Base-by-base conservation (phyloP, 37 sponge, comb jelly and placozoan species). In the Dysidea cf. avara region DNA sequence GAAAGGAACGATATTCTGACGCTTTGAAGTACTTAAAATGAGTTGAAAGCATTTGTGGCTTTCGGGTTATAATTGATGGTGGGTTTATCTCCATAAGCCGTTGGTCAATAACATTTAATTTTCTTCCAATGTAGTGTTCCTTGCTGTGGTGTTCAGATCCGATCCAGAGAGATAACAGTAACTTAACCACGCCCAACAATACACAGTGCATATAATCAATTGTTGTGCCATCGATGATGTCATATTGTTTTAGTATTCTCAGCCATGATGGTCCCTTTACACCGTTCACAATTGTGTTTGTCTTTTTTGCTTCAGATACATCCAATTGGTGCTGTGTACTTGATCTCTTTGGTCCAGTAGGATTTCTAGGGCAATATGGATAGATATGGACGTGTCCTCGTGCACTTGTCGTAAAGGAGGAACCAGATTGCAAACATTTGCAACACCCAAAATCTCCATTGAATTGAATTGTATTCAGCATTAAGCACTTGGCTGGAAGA, bases 121-220 rank as follows among this genome's bases (percentile, higher is more conserved):
- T n/a, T n/a, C n/a, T n/a, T n/a, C n/a, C n/a, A n/a, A n/a, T n/a
- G n/a, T n/a, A n/a, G n/a, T n/a, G n/a, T n/a, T n/a, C n/a, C n/a
- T n/a, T n/a, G n/a, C n/a, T n/a, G n/a, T n/a, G n/a, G n/a, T n/a
- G n/a, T n/a, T n/a, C n/a, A n/a, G n/a, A n/a, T n/a, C n/a, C n/a
- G n/a, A n/a, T n/a, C 67, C 67, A 66, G 3, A 66, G 40, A 43
- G 7, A 18, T 26, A 66, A 46, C 33, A 66, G 22, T 38, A 40
- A 20, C 14, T 46, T 29, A 66, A 24, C 12, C n/a, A 66, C 67
- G 2, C 67, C 67, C 43, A 66, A 46, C 22, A 66, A 38, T 21
- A 39, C 48, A 43, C 67, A 38, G 26, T 66, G 67, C 67, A 66
- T 66, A 46, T 66, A 40, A 25, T 66, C 67, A 14, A 39, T 14